phyloP scores from a whole-genome alignment of 2,113 vertebrate species.

The Capreolus pygargus region DNA sequence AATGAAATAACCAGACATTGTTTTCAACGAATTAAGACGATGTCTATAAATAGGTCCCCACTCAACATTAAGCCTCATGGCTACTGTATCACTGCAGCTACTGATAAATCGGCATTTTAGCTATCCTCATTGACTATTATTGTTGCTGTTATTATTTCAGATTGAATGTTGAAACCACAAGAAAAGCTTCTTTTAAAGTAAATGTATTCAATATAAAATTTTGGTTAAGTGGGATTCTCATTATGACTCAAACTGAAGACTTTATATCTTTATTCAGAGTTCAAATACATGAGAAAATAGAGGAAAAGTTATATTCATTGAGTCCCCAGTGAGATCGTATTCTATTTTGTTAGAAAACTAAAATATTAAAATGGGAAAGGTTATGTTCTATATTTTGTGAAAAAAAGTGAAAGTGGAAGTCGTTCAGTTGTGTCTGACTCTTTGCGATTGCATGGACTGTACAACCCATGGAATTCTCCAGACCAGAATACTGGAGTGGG shows the following conservation, averaged over 20 bases:
- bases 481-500: background rate
- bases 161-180: background rate
- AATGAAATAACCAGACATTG: slow-evolving; percentile 15
- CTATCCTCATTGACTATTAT: background rate
- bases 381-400: background rate
- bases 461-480: background rate
- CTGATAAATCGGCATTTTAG: background rate
- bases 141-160: background rate
- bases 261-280: background rate
- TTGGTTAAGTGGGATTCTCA: background rate
- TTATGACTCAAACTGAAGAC: background rate
- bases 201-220: background rate
- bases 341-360: background rate
- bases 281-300: background rate
- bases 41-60: background rate
- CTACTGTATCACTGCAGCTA: background rate
- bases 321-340: background rate
- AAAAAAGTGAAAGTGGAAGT: background rate
- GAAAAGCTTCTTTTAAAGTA: background rate
- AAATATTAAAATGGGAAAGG: background rate
- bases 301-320: background rate
- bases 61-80: background rate
- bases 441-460: background rate
- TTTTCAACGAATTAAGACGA: background rate
- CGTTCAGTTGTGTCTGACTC: background rate